Base-by-base conservation (phyloP, 2,888 invertebrate species). In the Cantharis rustica region DNA sequence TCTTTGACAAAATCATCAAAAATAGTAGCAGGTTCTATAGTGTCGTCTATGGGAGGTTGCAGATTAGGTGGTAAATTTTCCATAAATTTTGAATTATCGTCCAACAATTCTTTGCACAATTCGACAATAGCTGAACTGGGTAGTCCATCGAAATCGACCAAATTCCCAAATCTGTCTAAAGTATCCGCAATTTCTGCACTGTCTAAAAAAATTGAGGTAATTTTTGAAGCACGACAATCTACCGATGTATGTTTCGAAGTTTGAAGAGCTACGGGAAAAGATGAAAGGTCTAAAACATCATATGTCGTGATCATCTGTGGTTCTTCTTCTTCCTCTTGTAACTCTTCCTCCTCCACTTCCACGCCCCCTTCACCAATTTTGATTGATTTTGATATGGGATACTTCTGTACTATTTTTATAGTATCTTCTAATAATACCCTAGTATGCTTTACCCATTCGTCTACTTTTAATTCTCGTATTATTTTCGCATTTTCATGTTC, bases 1-100 rank as follows among this genome's bases (percentile, higher is more conserved):
- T 88, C 83, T 81, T 89, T 89, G 3, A 90, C 90, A 70, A 90
- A 81, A 17, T 87, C 83, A 71, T 92, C 91, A 26, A 85, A 83
- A 61, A 85, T 84, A 10, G 84, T 85, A 0, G 86, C 84, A 2
- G 86, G 85, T 80, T 84, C 84, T 2, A 84, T 69, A 13, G 20
- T 47, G 11, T 23, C 61, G 1, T 61, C 17, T 27, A 68, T 76
- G 27, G 78, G 76, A 73, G 81, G 75, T 75, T 69, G 82, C 66
- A 90, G 82, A 69, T 87, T 75, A 23, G 78, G 47, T n/a, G 91
- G 90, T 20, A 89, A 89, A 84, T 87, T 89, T 78, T 87, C 80
- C 73, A 81, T 20, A 80, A 80, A 31, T 63, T 71, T 71, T 16
- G 70, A 17, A 47, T 70, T 74, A 31, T 79, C 72, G 1, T 72